A percentile compares a stretch with the other conserved stretches of the same genome.
Conservation (phyloP, 2,113 vertebrate species). For the Rafetus swinhoei region DNA sequence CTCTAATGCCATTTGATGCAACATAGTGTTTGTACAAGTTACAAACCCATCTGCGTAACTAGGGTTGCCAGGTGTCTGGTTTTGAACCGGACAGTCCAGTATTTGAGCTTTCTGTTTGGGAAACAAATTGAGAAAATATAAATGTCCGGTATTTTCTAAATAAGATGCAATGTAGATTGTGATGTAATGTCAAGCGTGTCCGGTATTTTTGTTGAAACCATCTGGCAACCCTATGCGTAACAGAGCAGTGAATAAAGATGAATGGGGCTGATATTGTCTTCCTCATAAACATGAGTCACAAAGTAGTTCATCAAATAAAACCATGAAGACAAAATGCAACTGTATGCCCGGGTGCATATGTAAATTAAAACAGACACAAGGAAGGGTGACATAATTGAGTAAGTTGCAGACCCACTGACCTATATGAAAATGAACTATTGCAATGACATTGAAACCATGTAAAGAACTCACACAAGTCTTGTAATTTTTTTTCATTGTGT, state of each 20-base stretch:
- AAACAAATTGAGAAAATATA: too few relatives aligned
- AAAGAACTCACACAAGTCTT: background rate
- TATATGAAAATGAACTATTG: background rate
- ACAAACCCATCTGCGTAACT: background rate
- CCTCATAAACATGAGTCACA: rapidly evolving
- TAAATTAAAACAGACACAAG: too few relatives aligned
- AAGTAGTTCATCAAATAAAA: background rate
- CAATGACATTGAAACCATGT: background rate
- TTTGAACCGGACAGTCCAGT: too few relatives aligned
- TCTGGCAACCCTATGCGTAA: too few relatives aligned
- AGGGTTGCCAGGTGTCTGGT: too few relatives aligned
- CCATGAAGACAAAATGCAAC: background rate
- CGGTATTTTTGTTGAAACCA: too few relatives aligned
- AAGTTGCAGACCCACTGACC: too few relatives aligned
- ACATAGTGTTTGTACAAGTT: rapidly evolving
- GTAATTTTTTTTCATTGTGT: rapidly evolving
- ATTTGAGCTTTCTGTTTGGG: too few relatives aligned
- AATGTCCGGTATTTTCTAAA: too few relatives aligned
- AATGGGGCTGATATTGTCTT: background rate
- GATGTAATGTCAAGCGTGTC: too few relatives aligned
- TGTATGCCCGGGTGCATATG: background rate
- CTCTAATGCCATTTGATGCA: rapidly evolving
- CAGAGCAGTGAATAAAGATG: rapidly evolving
- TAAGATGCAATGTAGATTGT: too few relatives aligned
- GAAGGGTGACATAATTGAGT: too few relatives aligned